These are phyloP conservation scores for Lochmaea crataegi DNA, from an alignment of 2,888 invertebrate species.

Conservation along the genomic window DNA sequence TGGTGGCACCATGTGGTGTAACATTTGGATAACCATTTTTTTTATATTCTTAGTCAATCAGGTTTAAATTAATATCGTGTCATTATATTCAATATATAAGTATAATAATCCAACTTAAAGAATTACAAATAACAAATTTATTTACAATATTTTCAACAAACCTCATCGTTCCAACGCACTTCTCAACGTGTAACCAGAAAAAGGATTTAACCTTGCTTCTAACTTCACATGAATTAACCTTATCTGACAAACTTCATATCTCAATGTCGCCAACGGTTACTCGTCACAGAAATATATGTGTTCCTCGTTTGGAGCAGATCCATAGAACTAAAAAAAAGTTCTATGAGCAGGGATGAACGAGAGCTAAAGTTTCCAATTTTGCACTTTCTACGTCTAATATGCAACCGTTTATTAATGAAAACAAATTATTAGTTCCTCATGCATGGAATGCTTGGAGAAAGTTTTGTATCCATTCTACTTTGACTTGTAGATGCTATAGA, in stretches of 20 bases:
- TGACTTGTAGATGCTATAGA: too few relatives aligned
- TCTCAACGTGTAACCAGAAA: constrained; percentile 50
- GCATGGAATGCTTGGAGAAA: too few relatives aligned
- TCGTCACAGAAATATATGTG: too few relatives aligned
- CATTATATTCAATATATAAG: neutral
- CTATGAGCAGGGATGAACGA: too few relatives aligned
- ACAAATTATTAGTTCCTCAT: too few relatives aligned
- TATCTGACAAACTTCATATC: neutral
- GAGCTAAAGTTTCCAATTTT: too few relatives aligned
- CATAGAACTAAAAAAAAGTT: too few relatives aligned
- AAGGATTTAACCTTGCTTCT: constrained; percentile 32
- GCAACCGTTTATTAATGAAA: too few relatives aligned
- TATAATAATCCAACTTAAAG: neutral
- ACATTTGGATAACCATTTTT: constrained; percentile 23
- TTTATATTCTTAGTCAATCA: neutral
- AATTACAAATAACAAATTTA: neutral
- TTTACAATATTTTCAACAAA: constrained; percentile 30
- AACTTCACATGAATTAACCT: neutral
- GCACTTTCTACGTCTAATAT: too few relatives aligned
- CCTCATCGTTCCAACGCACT: constrained; percentile 51
- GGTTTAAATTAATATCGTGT: neutral
- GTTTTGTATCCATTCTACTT: too few relatives aligned
- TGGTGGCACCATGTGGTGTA: constrained; percentile 49
- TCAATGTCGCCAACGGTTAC: neutral
- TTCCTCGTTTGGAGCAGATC: too few relatives aligned